These are phyloP conservation scores for Pyrgus malvae DNA, from an alignment of 2,888 invertebrate genomes.

Conservation along the genomic window DNA sequence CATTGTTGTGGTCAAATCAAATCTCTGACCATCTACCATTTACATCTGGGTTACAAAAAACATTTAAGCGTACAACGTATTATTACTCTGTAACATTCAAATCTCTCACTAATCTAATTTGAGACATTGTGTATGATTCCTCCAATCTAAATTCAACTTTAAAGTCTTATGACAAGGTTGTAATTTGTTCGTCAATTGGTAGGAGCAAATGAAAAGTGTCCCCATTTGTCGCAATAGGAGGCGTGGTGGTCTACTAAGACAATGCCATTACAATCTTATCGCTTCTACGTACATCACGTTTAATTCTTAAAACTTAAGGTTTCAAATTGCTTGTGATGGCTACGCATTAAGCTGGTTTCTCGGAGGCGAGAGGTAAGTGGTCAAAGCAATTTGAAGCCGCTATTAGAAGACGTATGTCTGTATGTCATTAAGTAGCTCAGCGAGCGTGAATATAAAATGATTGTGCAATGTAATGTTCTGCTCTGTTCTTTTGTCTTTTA, in stretches of 20 bases:
- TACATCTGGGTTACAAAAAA: constrained; percentile 17
- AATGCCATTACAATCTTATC: constrained; percentile 28
- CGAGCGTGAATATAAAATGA: constrained; percentile 63
- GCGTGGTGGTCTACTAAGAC: constrained; percentile 65
- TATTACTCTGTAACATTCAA: constrained; percentile 16
- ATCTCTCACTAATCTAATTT: constrained; percentile 12
- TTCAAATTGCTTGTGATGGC: constrained; percentile 24
- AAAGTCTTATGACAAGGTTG: background rate
- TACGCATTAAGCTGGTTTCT: constrained; percentile 29
- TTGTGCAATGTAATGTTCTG: constrained; percentile 66
- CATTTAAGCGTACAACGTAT: constrained; percentile 3
- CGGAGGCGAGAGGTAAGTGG: constrained; percentile 50
- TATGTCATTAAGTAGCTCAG: constrained; percentile 62
- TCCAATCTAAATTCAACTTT: constrained; percentile 1
- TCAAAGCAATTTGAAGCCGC: constrained; percentile 60
- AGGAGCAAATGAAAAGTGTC: constrained; percentile 60
- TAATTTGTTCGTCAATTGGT: constrained; percentile 19
- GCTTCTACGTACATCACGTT: constrained; percentile 16
- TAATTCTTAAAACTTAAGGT: constrained; percentile 30
- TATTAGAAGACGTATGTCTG: constrained; percentile 50
- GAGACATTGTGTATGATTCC: background rate
- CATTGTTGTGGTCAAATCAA: background rate
- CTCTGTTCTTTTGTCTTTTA: constrained; percentile 73
- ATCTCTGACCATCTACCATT: background rate
- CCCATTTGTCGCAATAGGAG: constrained; percentile 71